A percentile compares a stretch with the other conserved stretches of the same genome.
Conservation (phyloP, 2,797 vertebrate species). For the Nasua narica region DNA sequence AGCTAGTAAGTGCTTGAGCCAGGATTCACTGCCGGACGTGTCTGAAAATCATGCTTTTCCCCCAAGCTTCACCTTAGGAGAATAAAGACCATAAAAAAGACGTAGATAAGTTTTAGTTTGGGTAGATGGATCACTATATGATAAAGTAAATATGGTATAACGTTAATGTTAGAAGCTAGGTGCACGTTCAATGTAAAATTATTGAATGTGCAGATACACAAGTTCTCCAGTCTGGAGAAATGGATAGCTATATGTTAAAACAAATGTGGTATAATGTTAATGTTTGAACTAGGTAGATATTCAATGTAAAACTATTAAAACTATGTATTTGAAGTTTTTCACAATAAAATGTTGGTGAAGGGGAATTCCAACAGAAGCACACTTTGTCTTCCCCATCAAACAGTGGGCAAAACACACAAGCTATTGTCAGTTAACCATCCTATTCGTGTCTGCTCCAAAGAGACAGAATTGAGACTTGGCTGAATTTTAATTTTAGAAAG, state of each 20-base stretch:
- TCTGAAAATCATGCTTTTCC: background rate
- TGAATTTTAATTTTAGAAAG: conserved; percentile 28
- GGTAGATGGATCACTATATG: background rate
- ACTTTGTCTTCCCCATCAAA: background rate
- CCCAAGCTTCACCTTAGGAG: background rate
- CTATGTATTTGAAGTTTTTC: background rate
- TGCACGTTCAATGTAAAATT: background rate
- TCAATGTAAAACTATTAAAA: background rate
- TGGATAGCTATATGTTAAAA: background rate
- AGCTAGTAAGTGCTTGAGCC: background rate
- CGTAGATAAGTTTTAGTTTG: background rate
- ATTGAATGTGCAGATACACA: background rate
- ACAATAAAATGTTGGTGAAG: background rate
- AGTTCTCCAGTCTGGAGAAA: background rate
- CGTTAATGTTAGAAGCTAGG: background rate
- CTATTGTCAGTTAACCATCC: background rate
- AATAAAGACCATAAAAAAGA: background rate
- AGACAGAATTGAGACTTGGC: background rate
- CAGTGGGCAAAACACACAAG: background rate
- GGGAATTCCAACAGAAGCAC: background rate
- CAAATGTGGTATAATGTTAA: background rate
- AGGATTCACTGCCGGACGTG: background rate
- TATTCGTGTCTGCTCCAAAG: background rate
- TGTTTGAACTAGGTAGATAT: background rate
- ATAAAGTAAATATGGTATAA: background rate